These are phyloP conservation scores for Dione juno DNA, from an alignment of 2,888 invertebrate genomes.

Conservation along the genomic window DNA sequence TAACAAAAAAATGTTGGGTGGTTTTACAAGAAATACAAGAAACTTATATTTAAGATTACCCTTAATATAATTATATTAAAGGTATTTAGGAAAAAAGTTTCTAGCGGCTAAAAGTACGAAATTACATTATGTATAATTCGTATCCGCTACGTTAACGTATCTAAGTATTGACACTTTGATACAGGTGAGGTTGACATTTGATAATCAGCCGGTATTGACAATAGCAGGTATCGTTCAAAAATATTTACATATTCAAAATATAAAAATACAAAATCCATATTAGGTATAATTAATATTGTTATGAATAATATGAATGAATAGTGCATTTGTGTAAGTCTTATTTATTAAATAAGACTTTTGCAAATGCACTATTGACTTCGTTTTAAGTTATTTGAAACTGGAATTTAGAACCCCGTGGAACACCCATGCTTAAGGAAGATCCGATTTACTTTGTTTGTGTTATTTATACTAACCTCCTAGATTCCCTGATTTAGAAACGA, in stretches of 20 bases:
- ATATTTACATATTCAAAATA: not conserved
- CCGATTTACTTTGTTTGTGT: too few relatives aligned
- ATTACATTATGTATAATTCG: not conserved
- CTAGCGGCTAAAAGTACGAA: not conserved
- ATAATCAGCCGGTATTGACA: conserved; percentile 6
- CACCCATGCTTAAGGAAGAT: too few relatives aligned
- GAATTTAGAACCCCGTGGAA: too few relatives aligned
- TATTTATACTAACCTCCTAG: too few relatives aligned
- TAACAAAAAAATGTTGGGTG: not conserved
- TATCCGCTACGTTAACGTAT: conserved; percentile 5
- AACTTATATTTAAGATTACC: not conserved
- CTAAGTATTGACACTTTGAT: not conserved
- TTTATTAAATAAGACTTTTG: too few relatives aligned
- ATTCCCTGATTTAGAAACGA: too few relatives aligned
- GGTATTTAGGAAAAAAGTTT: not conserved
- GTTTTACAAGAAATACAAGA: not conserved
- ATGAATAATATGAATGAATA: too few relatives aligned
- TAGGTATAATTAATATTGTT: too few relatives aligned
- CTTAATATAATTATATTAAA: not conserved
- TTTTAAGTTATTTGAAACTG: too few relatives aligned
- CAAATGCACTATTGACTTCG: too few relatives aligned
- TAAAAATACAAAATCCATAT: too few relatives aligned
- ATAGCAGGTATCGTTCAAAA: not conserved
- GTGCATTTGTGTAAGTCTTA: too few relatives aligned
- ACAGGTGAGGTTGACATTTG: not conserved